These are phyloP conservation scores for Diacarnus erythraeanus DNA, from an alignment of 37 sponge, comb jelly and placozoan genomes.

Conservation along the genomic window DNA sequence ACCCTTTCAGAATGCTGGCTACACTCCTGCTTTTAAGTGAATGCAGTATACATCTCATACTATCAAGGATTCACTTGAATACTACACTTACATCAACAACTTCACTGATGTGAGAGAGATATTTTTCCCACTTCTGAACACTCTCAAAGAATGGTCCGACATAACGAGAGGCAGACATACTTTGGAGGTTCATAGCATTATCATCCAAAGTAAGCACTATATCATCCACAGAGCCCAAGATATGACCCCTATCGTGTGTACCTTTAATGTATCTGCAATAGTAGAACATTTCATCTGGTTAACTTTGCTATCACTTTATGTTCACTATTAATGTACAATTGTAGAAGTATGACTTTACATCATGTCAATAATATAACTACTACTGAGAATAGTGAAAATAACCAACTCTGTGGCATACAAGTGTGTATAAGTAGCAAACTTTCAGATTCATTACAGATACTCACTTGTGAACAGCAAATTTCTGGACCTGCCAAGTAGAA, in stretches of 20 bases:
- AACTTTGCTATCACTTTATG: too few relatives aligned
- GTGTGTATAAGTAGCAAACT: constrained; percentile 2
- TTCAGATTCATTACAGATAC: background rate
- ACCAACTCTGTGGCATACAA: background rate
- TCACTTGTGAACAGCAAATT: constrained; percentile 88
- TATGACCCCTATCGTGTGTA: constrained; percentile 90
- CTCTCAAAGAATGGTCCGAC: constrained; percentile 94
- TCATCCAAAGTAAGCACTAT: constrained; percentile 95
- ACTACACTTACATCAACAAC: constrained; percentile 88
- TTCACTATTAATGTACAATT: too few relatives aligned
- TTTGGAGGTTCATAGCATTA: constrained; percentile 99
- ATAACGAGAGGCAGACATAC: constrained; percentile 98
- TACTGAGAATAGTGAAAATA: background rate
- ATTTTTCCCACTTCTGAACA: constrained; percentile 99
- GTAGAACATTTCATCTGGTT: background rate
- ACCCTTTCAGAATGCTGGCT: too few relatives aligned
- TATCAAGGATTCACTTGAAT: background rate
- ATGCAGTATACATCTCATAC: background rate
- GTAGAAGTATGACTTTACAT: too few relatives aligned
- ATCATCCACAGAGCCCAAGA: constrained; percentile 96
- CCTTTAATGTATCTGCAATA: constrained; percentile 89
- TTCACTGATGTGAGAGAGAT: constrained; percentile 98
- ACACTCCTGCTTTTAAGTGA: background rate
- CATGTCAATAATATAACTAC: background rate
- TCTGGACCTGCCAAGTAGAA: constrained; percentile 85